phyloP scores from a whole-genome alignment of 2,113 vertebrate genomes.

The Nyctibius bracteatus region DNA sequence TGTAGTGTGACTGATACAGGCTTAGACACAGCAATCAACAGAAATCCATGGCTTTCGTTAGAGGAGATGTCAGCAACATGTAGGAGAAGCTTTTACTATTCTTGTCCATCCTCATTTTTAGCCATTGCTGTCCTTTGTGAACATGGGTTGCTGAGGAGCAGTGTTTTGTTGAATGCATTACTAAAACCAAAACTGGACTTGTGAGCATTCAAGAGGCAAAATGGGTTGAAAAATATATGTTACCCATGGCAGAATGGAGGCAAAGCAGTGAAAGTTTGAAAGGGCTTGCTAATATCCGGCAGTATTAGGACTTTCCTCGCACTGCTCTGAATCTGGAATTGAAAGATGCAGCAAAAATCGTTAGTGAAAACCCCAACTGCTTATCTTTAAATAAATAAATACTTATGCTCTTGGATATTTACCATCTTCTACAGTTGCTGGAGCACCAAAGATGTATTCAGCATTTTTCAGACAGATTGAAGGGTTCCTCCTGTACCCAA shows the following conservation, averaged over 20 bases:
- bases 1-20: not conserved
- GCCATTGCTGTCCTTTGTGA: not conserved
- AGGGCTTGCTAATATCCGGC: not conserved
- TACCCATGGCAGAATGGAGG: not conserved
- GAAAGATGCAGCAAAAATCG: not conserved
- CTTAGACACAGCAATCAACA: constrained; percentile 4
- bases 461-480: not conserved
- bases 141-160: not conserved
- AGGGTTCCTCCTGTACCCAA: not conserved
- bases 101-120: constrained; percentile 2
- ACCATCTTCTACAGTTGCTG: not conserved
- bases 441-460: not conserved
- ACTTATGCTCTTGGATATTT: not conserved
- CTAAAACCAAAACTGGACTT: not conserved
- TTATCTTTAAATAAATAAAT: not conserved
- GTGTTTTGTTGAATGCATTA: constrained; percentile 3
- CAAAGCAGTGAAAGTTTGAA: not conserved
- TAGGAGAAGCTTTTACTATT: not conserved
- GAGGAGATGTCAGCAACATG: not conserved
- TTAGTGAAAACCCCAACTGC: not conserved
- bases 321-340: not conserved
- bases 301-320: not conserved
- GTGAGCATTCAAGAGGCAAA: not conserved
- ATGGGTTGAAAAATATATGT: not conserved
- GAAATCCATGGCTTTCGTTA: constrained; percentile 22